Percentiles rank a stretch among this genome's conserved stretches.
These are phyloP conservation scores for Tipula confusa DNA, from an alignment of 2,888 invertebrate genomes.

Conservation along the genomic window DNA sequence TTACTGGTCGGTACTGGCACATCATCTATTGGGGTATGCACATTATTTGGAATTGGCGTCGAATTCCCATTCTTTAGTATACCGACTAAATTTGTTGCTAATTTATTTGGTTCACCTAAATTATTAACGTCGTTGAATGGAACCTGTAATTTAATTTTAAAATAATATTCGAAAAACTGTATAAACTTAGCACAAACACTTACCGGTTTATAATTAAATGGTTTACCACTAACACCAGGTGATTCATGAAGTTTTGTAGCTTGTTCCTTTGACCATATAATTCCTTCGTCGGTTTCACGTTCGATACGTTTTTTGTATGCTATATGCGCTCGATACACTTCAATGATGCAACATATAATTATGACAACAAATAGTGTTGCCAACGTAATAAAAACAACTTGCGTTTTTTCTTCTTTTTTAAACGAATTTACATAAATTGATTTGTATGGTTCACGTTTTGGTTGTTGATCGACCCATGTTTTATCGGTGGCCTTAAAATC, in stretches of 20 bases:
- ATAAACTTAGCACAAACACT: conserved; percentile 34
- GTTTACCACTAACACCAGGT: conserved; percentile 47
- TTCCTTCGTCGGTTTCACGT: conserved; percentile 70
- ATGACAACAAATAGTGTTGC: conserved; percentile 70
- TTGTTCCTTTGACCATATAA: conserved; percentile 68
- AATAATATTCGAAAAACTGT: conserved; percentile 33
- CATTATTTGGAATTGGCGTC: conserved; percentile 36
- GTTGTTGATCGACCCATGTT: conserved; percentile 81
- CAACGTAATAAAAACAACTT: conserved; percentile 74
- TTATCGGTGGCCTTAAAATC: conserved; percentile 67
- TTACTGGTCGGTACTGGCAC: conserved; percentile 34
- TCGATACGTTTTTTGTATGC: conserved; percentile 67
- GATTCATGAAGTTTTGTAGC: conserved; percentile 65
- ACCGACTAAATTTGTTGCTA: conserved; percentile 44
- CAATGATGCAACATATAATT: conserved; percentile 63
- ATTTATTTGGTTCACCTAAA: conserved; percentile 38
- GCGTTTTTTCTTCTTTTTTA: conserved; percentile 73
- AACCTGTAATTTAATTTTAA: conserved; percentile 35
- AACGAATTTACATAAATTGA: conserved; percentile 69
- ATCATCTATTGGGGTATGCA: conserved; percentile 35
- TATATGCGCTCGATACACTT: conserved; percentile 72
- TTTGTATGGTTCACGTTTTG: conserved; percentile 68
- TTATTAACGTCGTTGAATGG: conserved; percentile 41
- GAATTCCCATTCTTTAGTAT: conserved; percentile 49
- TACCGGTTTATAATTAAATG: conserved; percentile 55